Evolutionary conservation across 2,888 invertebrate genomes (phyloP), one percentile per base, ranked within the genome.

Genomic region (Melipona bicolor): DNA sequence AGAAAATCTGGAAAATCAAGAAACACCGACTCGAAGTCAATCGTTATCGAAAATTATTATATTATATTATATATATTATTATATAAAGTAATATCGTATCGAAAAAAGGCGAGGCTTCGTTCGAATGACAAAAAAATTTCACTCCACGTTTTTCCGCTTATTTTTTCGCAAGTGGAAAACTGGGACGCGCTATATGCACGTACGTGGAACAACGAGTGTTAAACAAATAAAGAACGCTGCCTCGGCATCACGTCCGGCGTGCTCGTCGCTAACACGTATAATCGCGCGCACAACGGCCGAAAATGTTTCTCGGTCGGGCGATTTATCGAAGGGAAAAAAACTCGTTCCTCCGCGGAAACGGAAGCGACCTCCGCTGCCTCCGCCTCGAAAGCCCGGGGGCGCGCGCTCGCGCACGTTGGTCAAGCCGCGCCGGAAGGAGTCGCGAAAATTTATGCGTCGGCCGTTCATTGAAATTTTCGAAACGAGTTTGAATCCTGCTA

Each of bases 331-430:
- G n/a, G 50, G 43, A 43, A 69, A 70, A 67, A 70, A 68, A 27
- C 43, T 59, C 27, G 49, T 43, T 52, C n/a, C 36, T 69, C 21
- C 59, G 56, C 73, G 77, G 80, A 83, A 80, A 65, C 83, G 83
- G 83, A 83, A 69, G 36, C 52, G 27, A 27, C 56, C 64, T 50
- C 32, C 56, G 54, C 67, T 43, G 72, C 65, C 11, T 32, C n/a
- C 71, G 52, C n/a, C 21, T 19, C 59, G 17, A 43, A 43, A 43
- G 9, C 9, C 24, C 73, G 15, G 1, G 15, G 4, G n/a, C 72
- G 11, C 65, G 13, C 32, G 32, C 4, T 19, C 9, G 21, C 24
- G 17, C 24, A 13, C 24, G 19, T 4, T 36, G 65, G 74, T 56
- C 62, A 68, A 70, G 70, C 54, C 50, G 4, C 11, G 4, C 11